Evolutionary conservation across 1,140 invertebrate genomes (phyloP).

Genomic region (Anagrus nilaparvatae): DNA sequence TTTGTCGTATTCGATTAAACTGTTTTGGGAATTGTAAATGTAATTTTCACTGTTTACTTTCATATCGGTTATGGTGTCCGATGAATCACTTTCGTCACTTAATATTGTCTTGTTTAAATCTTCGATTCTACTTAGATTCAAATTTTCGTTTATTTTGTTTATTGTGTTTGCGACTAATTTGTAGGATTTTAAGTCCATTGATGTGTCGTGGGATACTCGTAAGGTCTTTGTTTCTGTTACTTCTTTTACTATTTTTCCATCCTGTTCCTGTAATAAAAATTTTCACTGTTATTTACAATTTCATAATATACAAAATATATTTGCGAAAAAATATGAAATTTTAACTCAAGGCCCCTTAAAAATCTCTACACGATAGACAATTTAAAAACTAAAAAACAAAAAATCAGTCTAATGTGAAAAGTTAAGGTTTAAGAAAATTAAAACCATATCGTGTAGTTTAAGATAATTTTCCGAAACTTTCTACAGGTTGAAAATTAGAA

Average conservation of each 20-base stretch:
- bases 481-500: too few species aligned
- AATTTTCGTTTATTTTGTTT: constrained; percentile 31
- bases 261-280: constrained; percentile 26
- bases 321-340: too few species aligned
- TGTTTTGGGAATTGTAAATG: background rate
- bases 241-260: constrained; percentile 42
- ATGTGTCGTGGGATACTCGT: constrained; percentile 43
- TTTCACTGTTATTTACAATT: constrained; percentile 6
- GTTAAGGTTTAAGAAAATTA: too few species aligned
- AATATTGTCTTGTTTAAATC: constrained; percentile 16
- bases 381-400: too few species aligned
- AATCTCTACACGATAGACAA: too few species aligned
- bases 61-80: background rate
- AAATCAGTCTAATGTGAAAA: too few species aligned
- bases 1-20: background rate
- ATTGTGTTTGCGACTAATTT: constrained; percentile 43
- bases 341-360: too few species aligned
- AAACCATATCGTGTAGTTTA: too few species aligned
- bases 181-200: constrained; percentile 43
- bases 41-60: background rate
- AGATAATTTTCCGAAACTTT: too few species aligned
- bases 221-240: constrained; percentile 47
- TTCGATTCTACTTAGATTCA: constrained; percentile 23
- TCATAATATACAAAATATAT: background rate
- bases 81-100: background rate